These are phyloP conservation scores for Epirrhoe alternata DNA, from an alignment of 2,888 invertebrate species.

Conservation along the genomic window DNA sequence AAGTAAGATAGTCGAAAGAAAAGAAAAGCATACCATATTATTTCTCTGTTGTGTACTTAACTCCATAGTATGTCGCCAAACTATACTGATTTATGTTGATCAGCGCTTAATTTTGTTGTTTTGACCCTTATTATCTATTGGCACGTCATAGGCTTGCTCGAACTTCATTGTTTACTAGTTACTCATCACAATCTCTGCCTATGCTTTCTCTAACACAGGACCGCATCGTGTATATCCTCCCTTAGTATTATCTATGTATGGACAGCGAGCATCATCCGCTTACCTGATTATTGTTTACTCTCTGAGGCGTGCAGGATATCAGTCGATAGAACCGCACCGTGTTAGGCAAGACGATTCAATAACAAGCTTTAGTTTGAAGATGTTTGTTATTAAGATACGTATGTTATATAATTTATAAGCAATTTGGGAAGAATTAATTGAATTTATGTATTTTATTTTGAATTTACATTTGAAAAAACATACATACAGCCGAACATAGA, in stretches of 20 bases:
- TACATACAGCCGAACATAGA: too few relatives aligned
- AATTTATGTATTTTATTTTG: too few relatives aligned
- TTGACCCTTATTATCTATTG: too few relatives aligned
- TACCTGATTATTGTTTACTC: constrained; percentile 34
- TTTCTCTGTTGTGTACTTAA: too few relatives aligned
- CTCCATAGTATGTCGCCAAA: too few relatives aligned
- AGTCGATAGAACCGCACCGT: constrained; percentile 20
- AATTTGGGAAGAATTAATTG: too few relatives aligned
- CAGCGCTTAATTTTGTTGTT: too few relatives aligned
- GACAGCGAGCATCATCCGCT: constrained; percentile 35
- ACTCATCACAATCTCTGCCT: background rate
- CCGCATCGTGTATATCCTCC: constrained; percentile 6
- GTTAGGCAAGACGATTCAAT: constrained; percentile 11
- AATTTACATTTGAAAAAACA: too few relatives aligned
- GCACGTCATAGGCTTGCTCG: background rate
- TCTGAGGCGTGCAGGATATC: constrained; percentile 23
- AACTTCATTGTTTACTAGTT: background rate
- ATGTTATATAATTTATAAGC: background rate
- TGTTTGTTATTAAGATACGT: background rate
- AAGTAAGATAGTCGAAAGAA: too few relatives aligned
- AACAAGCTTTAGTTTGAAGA: constrained; percentile 4
- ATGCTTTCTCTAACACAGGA: background rate
- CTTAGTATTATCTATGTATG: constrained; percentile 31
- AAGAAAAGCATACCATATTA: too few relatives aligned
- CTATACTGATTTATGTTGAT: too few relatives aligned